Base-by-base conservation (phyloP, 1,140 invertebrate species). In the Achatina immaculata region DNA sequence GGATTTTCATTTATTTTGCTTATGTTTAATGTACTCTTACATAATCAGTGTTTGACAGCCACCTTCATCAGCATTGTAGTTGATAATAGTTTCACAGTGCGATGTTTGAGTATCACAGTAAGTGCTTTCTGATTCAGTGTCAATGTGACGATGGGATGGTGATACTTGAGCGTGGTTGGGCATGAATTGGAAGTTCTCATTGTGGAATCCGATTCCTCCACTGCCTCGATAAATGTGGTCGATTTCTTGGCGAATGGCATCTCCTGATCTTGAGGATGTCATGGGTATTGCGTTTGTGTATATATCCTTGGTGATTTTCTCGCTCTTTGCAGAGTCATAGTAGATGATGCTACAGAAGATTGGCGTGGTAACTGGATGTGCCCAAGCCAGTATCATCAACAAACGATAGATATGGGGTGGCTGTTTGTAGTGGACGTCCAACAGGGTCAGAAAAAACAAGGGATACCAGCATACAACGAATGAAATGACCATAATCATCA, bases 401-500 rank as follows among this genome's bases (percentile, higher is more conserved):
- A 80, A 48, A 48, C 85, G 82, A 82, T 89, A 89, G 9, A 83
- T n/a, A 16, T 81, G 62, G 14, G 84, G 73, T 7, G 85, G 81
- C 45, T 82, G 83, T 38, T 65, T 62, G 78, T 85, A 87, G 62
- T 86, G 85, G 3, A 91, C 89, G 78, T 92, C 91, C 34, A 92
- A 84, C 19, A 95, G 94, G 38, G 95, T 96, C 78, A 96, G 95
- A 75, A 96, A 94, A 91, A 96, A 97, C 80, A 97, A 91, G 34
- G 96, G 96, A 81, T 95, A 95, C 96, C 96, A 97, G 91, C 96
- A 96, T 45, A 96, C 92, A 28, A 96, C 93, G 88, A 96, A 97
- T 7, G 95, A 95, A 0, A 95, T 94, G 0, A 95, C 95, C 89
- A 96, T 96, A 78, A 95, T 16, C 58, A 87, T 66, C 71, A 90